A percentile compares a stretch with the other conserved stretches of the same genome.
phyloP scores from a whole-genome alignment of 92 coral and sea anemone genomes.

The Pocillopora grandis region DNA sequence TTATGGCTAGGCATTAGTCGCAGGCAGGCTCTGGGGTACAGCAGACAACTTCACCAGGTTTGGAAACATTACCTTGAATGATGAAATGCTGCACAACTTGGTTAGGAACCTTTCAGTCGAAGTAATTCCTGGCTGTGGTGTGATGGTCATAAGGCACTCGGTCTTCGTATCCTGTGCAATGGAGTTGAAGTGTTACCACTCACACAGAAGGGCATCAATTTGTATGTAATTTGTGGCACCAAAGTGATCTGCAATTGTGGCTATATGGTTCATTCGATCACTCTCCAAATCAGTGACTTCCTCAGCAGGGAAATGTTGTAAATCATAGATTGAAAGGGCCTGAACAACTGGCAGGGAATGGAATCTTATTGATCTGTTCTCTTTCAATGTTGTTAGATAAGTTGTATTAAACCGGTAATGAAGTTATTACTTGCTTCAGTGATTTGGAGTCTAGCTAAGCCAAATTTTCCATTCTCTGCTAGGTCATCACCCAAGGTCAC shows the following conservation, averaged over 20 bases:
- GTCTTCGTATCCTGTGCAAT: constrained; percentile 53
- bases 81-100: constrained; percentile 49
- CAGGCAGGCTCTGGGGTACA: constrained; percentile 22
- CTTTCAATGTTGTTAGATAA: constrained; percentile 50
- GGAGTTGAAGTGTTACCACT: background rate
- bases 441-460: constrained; percentile 44
- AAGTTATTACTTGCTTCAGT: constrained; percentile 25
- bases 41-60: no score
- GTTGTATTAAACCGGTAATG: constrained; percentile 39
- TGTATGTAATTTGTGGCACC: constrained; percentile 49
- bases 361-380: constrained; percentile 58
- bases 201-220: constrained; percentile 19
- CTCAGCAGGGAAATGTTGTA: constrained; percentile 46
- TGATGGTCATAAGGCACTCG: constrained; percentile 31
- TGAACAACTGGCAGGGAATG: constrained; percentile 53
- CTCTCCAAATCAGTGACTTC: no score
- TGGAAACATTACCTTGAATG: constrained; percentile 1
- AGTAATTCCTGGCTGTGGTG: constrained; percentile 14
- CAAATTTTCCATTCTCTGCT: constrained; percentile 42
- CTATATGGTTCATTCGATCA: constrained; percentile 21
- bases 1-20: no score
- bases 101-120: constrained; percentile 26
- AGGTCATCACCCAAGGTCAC: constrained; percentile 39
- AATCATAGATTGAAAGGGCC: constrained; percentile 48
- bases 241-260: constrained; percentile 50